These are phyloP conservation scores for Menura novaehollandiae DNA, from an alignment of 2,113 vertebrate genomes.

Conservation along the genomic window DNA sequence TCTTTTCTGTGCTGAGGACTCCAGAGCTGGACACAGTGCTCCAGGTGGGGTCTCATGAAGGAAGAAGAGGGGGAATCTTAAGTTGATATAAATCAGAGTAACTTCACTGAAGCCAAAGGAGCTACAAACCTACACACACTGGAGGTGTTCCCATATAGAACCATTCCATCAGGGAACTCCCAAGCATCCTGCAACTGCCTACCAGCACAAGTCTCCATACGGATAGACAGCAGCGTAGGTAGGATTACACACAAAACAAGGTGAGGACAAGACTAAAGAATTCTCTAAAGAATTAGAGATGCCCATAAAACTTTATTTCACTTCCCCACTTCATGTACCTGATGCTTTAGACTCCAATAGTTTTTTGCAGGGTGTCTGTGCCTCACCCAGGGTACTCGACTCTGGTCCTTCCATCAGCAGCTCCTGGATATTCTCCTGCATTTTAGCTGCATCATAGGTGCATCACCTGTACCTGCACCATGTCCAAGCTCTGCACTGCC, in stretches of 20 bases:
- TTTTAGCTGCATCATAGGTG: not conserved
- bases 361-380: not conserved
- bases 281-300: not conserved
- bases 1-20: not conserved
- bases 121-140: not conserved
- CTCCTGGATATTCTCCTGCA: not conserved
- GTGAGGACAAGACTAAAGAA: not conserved
- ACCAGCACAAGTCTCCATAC: not conserved
- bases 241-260: not conserved
- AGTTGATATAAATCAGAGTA: not conserved
- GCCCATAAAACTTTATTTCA: not conserved
- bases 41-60: not conserved
- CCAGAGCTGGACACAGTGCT: not conserved
- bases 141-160: not conserved
- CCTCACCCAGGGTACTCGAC: not conserved
- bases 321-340: not conserved
- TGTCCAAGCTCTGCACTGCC: not conserved
- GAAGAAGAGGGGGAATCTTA: not conserved
- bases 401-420: not conserved
- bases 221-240: rapidly evolving
- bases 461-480: not conserved
- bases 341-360: not conserved
- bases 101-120: not conserved
- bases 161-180: not conserved
- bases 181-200: not conserved